Percentiles rank a stretch among this genome's conserved stretches.
These are phyloP conservation scores for Plestiodon gilberti DNA, from an alignment of 2,113 vertebrate genomes.

Conservation along the genomic window DNA sequence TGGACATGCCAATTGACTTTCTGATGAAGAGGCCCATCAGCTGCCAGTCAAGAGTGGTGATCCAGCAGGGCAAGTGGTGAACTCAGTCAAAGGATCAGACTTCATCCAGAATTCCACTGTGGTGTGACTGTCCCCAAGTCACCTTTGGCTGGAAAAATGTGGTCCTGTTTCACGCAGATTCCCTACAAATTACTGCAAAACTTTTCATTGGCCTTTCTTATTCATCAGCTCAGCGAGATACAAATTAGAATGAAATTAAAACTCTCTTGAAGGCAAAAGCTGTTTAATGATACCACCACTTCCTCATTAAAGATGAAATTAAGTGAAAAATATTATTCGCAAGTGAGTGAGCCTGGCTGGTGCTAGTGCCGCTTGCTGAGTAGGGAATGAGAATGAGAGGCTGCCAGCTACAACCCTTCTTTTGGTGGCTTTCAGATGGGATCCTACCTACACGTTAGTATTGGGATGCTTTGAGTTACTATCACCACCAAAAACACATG, in stretches of 20 bases:
- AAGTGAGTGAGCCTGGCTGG: neutral
- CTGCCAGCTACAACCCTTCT: neutral
- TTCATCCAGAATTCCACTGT: neutral
- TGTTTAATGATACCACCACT: neutral
- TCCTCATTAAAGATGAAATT: conserved; percentile 24
- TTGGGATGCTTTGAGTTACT: neutral
- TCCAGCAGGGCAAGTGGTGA: neutral
- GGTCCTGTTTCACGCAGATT: neutral
- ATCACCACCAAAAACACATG: neutral
- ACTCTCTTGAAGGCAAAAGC: conserved; percentile 22
- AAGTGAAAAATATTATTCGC: conserved; percentile 26
- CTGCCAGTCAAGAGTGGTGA: neutral
- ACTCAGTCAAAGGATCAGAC: neutral
- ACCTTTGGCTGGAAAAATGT: neutral
- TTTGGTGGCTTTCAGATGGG: neutral
- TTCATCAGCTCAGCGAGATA: conserved; percentile 13
- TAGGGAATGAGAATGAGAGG: neutral
- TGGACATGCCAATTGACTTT: no score
- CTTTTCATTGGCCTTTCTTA: conserved; percentile 1
- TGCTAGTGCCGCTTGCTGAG: neutral
- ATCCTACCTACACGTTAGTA: neutral
- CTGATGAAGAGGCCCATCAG: no score
- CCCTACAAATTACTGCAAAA: neutral
- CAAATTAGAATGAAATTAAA: conserved; percentile 37
- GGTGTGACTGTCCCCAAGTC: neutral